Percentiles rank a stretch among this genome's conserved stretches.
These are phyloP conservation scores for Peromyscus attwateri DNA, from an alignment of 2,797 vertebrate genomes.

Conservation along the genomic window DNA sequence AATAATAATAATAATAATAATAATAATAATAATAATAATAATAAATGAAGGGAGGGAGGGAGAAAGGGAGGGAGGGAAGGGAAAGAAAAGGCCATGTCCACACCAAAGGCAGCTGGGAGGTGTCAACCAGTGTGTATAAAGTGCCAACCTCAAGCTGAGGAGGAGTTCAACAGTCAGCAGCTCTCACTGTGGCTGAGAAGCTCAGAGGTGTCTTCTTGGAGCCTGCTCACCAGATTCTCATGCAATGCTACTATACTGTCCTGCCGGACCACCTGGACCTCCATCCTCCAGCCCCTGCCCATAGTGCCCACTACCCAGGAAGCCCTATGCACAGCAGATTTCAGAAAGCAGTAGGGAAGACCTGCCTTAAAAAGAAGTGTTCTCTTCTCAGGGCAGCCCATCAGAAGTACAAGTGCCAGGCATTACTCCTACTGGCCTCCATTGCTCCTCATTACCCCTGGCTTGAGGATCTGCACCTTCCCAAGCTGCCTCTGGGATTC, in stretches of 20 bases:
- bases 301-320: background rate
- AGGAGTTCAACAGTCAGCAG: background rate
- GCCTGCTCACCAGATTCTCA: rapidly evolving
- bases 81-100: background rate
- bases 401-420: background rate
- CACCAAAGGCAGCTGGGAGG: background rate
- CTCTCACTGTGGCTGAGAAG: background rate
- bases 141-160: background rate
- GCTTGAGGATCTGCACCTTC: background rate
- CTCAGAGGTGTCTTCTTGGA: background rate
- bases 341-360: background rate
- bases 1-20: no score
- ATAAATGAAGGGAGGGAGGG: background rate
- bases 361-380: background rate
- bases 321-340: background rate
- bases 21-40: no score
- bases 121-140: background rate
- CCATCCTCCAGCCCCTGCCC: background rate
- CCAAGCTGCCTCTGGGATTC: background rate
- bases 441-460: background rate
- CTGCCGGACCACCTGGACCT: no score
- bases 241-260: background rate
- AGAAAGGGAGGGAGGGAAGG: background rate
- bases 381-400: background rate
- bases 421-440: background rate